Percentiles rank a stretch among this genome's conserved stretches.
Conservation (phyloP, 2,113 vertebrate species). For the Elephas maximus region DNA sequence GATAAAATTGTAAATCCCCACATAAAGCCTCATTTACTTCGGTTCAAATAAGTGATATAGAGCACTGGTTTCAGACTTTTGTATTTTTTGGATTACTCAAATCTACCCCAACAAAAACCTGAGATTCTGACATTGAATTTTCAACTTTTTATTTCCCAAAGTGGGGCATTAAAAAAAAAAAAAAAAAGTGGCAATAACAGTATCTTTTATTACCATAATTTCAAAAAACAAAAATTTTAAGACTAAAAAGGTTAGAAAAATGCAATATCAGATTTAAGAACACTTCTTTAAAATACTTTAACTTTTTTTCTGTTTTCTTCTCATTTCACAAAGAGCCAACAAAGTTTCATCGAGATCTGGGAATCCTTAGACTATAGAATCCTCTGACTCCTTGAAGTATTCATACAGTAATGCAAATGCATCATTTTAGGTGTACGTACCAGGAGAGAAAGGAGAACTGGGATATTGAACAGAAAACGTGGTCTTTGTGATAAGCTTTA, state of each 20-base stretch:
- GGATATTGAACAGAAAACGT: conserved; percentile 28
- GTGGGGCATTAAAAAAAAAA: not conserved
- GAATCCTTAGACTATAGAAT: not conserved
- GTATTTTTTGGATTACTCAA: not conserved
- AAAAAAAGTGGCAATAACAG: not conserved
- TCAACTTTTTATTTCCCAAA: not conserved
- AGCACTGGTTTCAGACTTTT: not conserved
- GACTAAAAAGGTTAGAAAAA: not conserved
- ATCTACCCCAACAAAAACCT: not conserved
- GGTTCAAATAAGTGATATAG: not conserved
- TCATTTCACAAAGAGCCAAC: not conserved
- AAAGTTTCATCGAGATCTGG: not conserved
- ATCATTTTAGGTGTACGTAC: not conserved
- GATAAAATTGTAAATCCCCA: not conserved
- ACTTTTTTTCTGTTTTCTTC: not conserved
- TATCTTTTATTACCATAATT: not conserved
- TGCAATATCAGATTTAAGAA: not conserved
- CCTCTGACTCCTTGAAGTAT: not conserved
- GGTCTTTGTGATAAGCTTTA: not conserved
- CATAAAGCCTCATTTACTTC: not conserved
- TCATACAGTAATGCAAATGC: not conserved
- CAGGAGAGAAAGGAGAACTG: not conserved
- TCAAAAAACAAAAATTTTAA: conserved; percentile 10
- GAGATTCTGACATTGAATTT: not conserved
- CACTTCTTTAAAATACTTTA: not conserved